Conservation (phyloP, 2,888 invertebrate species). For the Allacma fusca region DNA sequence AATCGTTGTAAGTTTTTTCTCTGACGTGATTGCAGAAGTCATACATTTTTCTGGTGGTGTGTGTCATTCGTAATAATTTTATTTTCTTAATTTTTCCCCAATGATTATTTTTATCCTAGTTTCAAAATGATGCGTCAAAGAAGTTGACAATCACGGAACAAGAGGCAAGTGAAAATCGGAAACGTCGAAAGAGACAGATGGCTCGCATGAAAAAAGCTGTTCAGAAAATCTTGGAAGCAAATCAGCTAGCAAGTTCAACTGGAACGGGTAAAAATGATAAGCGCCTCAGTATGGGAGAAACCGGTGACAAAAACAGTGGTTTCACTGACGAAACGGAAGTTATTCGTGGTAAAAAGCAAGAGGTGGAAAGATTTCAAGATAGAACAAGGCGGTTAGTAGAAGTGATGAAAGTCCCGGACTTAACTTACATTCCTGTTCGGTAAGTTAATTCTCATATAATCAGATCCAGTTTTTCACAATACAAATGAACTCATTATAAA, state of each 20-base stretch:
- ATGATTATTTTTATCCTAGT: conserved; percentile 41
- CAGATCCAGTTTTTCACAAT: not conserved
- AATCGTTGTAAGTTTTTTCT: conserved; percentile 46
- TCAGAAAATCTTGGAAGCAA: conserved; percentile 54
- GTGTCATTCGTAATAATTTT: too few species aligned
- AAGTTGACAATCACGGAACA: conserved; percentile 57
- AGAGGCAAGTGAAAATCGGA: conserved; percentile 58
- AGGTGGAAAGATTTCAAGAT: conserved; percentile 57
- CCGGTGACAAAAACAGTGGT: not conserved
- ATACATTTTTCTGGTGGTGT: too few species aligned
- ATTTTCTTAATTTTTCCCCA: not conserved
- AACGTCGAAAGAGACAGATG: conserved; percentile 57
- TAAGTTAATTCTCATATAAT: conserved; percentile 1
- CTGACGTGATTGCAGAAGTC: not conserved
- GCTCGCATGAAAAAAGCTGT: conserved; percentile 61
- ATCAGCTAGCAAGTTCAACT: conserved; percentile 42
- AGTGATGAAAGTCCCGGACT: conserved; percentile 58
- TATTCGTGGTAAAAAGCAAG: conserved; percentile 46
- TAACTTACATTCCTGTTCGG: conserved; percentile 58
- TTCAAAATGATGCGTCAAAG: conserved; percentile 55
- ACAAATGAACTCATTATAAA: too few species aligned
- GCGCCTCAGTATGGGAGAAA: not conserved
- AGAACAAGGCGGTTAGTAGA: conserved; percentile 55
- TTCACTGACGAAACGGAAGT: conserved; percentile 2
- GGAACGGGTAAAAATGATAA: not conserved